phyloP scores from a whole-genome alignment of 1,140 invertebrate genomes.

The Nomia melanderi region DNA sequence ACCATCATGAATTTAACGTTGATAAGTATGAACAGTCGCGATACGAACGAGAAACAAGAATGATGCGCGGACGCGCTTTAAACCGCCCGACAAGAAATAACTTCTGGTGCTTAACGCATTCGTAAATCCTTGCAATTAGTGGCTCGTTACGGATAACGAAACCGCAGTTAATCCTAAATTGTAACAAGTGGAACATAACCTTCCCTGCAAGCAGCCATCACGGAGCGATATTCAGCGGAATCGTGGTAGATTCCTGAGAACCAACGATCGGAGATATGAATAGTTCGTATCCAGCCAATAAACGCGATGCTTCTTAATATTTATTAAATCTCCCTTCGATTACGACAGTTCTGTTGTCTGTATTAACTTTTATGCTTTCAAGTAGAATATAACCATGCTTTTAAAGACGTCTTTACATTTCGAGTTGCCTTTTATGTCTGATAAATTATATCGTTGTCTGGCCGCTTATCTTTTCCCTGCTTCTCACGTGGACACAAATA shows the following conservation, averaged over 20 bases:
- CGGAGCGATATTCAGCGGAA: not conserved
- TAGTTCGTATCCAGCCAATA: not conserved
- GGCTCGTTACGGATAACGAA: constrained; percentile 56
- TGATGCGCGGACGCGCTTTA: constrained; percentile 28
- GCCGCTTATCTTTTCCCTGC: constrained; percentile 23
- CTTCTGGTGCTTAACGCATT: constrained; percentile 61
- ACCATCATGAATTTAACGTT: not conserved
- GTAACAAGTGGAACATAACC: constrained; percentile 3
- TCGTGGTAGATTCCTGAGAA: constrained; percentile 4
- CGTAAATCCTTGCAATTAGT: constrained; percentile 72
- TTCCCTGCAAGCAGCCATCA: not conserved
- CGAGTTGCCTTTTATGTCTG: constrained; percentile 26
- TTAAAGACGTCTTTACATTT: constrained; percentile 26
- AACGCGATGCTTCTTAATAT: not conserved
- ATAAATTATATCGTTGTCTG: constrained; percentile 19
- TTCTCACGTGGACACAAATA: constrained; percentile 1
- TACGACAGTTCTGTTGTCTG: not conserved
- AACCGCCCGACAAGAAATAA: constrained; percentile 36
- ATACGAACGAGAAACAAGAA: constrained; percentile 48
- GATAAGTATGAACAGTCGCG: constrained; percentile 5
- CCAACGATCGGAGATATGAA: not conserved
- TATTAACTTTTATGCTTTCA: constrained; percentile 16
- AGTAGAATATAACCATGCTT: constrained; percentile 3
- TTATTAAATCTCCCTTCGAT: constrained; percentile 15
- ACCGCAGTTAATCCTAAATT: constrained; percentile 42